Evolutionary conservation across 2,797 vertebrate species (phyloP).

Genomic region (Myotis pilosus): DNA sequence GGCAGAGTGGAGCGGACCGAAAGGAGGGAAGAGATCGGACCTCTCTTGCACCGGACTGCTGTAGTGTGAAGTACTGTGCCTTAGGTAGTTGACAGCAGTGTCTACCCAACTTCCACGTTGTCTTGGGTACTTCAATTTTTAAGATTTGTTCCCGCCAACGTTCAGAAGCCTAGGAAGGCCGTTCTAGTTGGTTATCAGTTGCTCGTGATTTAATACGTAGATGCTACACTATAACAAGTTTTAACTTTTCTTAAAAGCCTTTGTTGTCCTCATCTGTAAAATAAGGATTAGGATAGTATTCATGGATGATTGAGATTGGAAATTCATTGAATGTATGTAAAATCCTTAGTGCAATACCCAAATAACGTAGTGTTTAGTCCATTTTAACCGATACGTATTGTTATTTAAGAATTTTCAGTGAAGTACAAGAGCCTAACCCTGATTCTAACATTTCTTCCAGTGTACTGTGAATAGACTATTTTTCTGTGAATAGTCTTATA

Average conservation of each 20-base stretch:
- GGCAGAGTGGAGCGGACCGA: conserved; percentile 1
- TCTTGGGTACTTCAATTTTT: conserved; percentile 2
- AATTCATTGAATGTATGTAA: neutral
- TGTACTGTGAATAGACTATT: neutral
- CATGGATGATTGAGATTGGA: neutral
- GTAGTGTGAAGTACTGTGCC: conserved; percentile 18
- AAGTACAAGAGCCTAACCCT: neutral
- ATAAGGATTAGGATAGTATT: neutral
- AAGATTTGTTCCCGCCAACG: neutral
- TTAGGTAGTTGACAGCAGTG: conserved; percentile 15
- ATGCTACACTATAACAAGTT: neutral
- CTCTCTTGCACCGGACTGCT: conserved; percentile 19
- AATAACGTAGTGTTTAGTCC: neutral
- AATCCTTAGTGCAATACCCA: neutral
- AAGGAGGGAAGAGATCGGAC: conserved; percentile 33
- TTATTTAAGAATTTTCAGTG: conserved; percentile 36
- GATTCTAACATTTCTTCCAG: neutral
- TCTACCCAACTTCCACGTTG: neutral
- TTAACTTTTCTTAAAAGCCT: neutral
- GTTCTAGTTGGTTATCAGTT: conserved; percentile 1
- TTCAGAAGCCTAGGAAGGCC: neutral
- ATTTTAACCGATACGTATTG: neutral
- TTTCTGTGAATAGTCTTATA: neutral
- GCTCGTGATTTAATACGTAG: neutral
- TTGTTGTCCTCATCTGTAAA: conserved; percentile 16